phyloP scores from a whole-genome alignment of 1,140 invertebrate species.

The Temnothorax nylanderi region DNA sequence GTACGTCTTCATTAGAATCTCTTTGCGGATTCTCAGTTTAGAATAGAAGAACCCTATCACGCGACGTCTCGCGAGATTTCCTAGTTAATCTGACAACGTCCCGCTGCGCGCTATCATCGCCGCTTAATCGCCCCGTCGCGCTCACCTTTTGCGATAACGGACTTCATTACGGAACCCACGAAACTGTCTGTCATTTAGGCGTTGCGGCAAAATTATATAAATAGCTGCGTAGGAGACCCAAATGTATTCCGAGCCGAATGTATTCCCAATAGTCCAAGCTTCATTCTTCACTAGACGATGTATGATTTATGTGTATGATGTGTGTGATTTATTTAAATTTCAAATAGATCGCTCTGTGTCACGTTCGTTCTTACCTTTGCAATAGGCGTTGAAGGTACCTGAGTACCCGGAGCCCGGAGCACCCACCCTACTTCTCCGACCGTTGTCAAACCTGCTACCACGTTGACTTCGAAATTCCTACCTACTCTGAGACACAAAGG shows the following conservation, averaged over 20 bases:
- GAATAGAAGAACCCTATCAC: neutral
- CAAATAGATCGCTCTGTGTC: neutral
- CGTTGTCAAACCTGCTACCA: slow-evolving; percentile 70
- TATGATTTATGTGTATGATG: neutral
- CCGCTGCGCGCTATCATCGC: slow-evolving; percentile 5
- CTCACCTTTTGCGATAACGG: slow-evolving; percentile 8
- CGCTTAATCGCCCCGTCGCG: neutral
- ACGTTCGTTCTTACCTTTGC: neutral
- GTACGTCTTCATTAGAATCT: slow-evolving; percentile 13
- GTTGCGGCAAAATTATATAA: neutral
- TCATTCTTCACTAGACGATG: neutral
- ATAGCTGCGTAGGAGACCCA: neutral
- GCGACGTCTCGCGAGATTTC: slow-evolving; percentile 12
- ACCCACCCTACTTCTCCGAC: slow-evolving; percentile 20
- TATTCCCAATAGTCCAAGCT: neutral
- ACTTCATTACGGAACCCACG: neutral
- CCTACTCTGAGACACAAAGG: slow-evolving; percentile 58
- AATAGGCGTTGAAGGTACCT: neutral
- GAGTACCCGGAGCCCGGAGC: neutral
- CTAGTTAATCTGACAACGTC: slow-evolving; percentile 4
- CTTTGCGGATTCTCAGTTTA: neutral
- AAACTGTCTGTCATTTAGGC: neutral
- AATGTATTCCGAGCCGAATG: neutral
- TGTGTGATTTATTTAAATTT: neutral
- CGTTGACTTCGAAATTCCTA: slow-evolving; percentile 68